Conservation (phyloP, 2,888 invertebrate genomes). For the Ceratothoa steindachneri region DNA sequence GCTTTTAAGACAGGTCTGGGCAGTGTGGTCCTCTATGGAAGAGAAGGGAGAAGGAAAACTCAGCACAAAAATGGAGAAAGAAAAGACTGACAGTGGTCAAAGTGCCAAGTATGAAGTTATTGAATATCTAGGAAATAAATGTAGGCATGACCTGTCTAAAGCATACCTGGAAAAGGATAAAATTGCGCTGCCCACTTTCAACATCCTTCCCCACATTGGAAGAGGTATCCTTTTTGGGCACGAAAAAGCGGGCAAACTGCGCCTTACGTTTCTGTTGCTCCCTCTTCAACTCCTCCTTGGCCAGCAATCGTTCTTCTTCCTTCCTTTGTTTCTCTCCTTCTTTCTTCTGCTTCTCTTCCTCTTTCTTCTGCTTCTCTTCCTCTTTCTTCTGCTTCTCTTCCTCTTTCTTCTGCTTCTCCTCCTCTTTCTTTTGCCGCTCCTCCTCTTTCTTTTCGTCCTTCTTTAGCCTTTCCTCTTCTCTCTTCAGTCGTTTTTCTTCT, state of each 20-base stretch:
- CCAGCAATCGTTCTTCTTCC: slow-evolving; percentile 19
- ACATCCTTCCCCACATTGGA: slow-evolving; percentile 11
- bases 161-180: slow-evolving; percentile 10
- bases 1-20: too few relatives aligned
- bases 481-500: background rate
- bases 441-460: background rate
- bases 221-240: slow-evolving; percentile 28
- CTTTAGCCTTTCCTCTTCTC: slow-evolving; percentile 7
- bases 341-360: background rate
- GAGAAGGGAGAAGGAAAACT: too few relatives aligned
- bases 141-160: too few relatives aligned
- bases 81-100: too few relatives aligned
- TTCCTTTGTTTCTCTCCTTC: slow-evolving; percentile 2
- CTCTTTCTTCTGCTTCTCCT: background rate
- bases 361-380: slow-evolving; percentile 3
- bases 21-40: too few relatives aligned
- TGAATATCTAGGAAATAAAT: too few relatives aligned
- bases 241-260: slow-evolving; percentile 41
- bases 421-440: background rate
- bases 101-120: too few relatives aligned
- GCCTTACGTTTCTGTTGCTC: slow-evolving; percentile 21
- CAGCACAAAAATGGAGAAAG: too few relatives aligned
- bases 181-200: slow-evolving; percentile 19
- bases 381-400: background rate
- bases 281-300: slow-evolving; percentile 28